Evolutionary conservation across 2,888 invertebrate species (phyloP), one percentile per base, ranked within the genome.

Genomic region (Incurvaria masculella): DNA sequence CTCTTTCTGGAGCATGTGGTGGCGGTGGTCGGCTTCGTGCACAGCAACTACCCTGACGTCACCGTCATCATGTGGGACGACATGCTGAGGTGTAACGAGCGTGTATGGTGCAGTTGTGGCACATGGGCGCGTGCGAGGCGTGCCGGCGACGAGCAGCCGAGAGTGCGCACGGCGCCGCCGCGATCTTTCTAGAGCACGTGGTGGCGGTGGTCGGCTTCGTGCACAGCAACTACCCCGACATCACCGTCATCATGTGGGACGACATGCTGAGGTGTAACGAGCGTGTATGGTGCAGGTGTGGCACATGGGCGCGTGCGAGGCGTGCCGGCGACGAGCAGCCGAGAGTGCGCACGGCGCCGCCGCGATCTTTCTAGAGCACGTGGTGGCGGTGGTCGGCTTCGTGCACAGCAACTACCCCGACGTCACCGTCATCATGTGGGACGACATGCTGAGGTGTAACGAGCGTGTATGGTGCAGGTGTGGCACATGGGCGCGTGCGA

Each of bases 401-500:
- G 64, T 88, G 17, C 82, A 82, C 58, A 81, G 79, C 47, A 80
- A 73, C 33, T 81, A 87, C 59, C 88, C 88, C 1, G 66, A 74
- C 47, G 62, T 87, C 23, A 81, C 72, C 52, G 72, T 88, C 4
- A 84, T 94, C 11, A 87, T 93, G 68, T 94, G 94, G 93, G 93
- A 94, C 61, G 94, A 94, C 61, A 93, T 94, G 92, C 68, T 93
- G 49, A n/a, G n/a, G n/a, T n/a, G n/a, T n/a, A n/a, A n/a, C n/a
- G n/a, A n/a, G n/a, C n/a, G n/a, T 49, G 40, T 23, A 6, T 23
- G 23, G 55, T 60, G 2, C 53, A 90, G 84, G 88, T 90, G 0
- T 92, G 89, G 85, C 87, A 90, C 60, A 69, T 83, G 58, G 86
- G 83, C 0, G 59, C 82, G 1, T 89, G 88, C 56, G 54, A 68